Evolutionary conservation across 2,888 invertebrate species (phyloP), one percentile per base, ranked within the genome.

Genomic region (Plagodis dolabraria): DNA sequence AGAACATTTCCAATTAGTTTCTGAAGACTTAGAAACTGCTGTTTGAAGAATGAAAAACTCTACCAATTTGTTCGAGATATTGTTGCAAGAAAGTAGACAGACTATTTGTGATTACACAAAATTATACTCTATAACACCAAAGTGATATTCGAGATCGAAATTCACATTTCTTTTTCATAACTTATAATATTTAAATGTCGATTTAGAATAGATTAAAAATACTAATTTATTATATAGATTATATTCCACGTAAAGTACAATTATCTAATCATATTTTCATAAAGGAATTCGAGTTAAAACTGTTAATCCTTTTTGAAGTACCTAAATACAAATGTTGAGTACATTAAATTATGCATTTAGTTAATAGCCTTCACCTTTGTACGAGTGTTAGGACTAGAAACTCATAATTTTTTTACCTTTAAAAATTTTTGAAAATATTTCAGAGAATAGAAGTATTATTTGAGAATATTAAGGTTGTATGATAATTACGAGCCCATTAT

Each of bases 1-100:
- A 79, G 93, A 93, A 77, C 91, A 92, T 82, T 93, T 93, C 74
- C 93, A 93, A 84, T 83, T 92, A 84, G 90, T 89, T 61, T 90
- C 93, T 49, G 93, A 92, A 75, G 93, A 93, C 74, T 80, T 91
- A 69, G 93, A 91, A 82, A 93, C 93, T 61, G 89, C 92, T 47
- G 92, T 93, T 71, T 93, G 79, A 90, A 77, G 57, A 63, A 59
- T 56, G 33, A 57, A 51, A n/a, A 51, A 54, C 57, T 62, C 22
- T 47, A 40, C 51, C 11, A 43, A 52, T 34, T 33, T 53, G 53
- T 34, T 50, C 10, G 9, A 33, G 33, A 22, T 22, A 22, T 22
- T 22, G 22, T 47, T 48, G 33, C 43, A 8, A 43, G 12, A 7
- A 11, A n/a, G 46, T 7, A 36, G 45, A 42, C 11, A 5, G 44